These are phyloP conservation scores for Scaptomyza hsui DNA, from an alignment of 1,140 invertebrate genomes.

Conservation along the genomic window DNA sequence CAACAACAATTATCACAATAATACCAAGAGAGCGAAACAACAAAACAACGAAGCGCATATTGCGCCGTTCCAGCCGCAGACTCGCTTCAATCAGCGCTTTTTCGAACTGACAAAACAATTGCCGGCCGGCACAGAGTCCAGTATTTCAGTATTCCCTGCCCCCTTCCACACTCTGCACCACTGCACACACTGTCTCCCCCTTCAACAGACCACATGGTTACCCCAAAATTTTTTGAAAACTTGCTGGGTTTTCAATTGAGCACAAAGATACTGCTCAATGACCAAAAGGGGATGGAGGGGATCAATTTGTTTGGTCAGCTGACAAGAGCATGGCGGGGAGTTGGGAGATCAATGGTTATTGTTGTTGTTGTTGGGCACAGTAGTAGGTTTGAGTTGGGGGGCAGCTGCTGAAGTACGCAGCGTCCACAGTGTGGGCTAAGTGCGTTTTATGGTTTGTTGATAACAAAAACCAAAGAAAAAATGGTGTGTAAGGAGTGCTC, in stretches of 20 bases:
- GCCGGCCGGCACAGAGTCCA: constrained; percentile 58
- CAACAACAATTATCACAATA: constrained; percentile 59
- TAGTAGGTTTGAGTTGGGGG: not conserved
- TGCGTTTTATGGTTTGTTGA: constrained; percentile 68
- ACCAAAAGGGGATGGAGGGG: constrained; percentile 11
- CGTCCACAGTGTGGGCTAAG: constrained; percentile 54
- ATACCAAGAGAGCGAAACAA: constrained; percentile 29
- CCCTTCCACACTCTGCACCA: not conserved
- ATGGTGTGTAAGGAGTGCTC: not conserved
- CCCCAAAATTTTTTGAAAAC: constrained; percentile 65
- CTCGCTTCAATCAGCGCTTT: constrained; percentile 76
- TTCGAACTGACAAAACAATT: constrained; percentile 68
- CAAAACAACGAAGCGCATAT: constrained; percentile 58
- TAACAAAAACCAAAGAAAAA: constrained; percentile 19
- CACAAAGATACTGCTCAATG: constrained; percentile 32
- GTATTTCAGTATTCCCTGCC: constrained; percentile 3
- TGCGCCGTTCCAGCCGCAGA: constrained; percentile 44
- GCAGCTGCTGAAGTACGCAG: constrained; percentile 4
- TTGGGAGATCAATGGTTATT: constrained; percentile 14
- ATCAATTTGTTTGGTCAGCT: constrained; percentile 74
- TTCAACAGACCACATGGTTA: constrained; percentile 21
- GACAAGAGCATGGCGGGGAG: constrained; percentile 6
- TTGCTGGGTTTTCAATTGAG: constrained; percentile 76
- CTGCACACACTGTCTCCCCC: not conserved
- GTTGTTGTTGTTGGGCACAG: constrained; percentile 10